Conservation (phyloP, 2,888 invertebrate species). For the Netelia virgata region DNA sequence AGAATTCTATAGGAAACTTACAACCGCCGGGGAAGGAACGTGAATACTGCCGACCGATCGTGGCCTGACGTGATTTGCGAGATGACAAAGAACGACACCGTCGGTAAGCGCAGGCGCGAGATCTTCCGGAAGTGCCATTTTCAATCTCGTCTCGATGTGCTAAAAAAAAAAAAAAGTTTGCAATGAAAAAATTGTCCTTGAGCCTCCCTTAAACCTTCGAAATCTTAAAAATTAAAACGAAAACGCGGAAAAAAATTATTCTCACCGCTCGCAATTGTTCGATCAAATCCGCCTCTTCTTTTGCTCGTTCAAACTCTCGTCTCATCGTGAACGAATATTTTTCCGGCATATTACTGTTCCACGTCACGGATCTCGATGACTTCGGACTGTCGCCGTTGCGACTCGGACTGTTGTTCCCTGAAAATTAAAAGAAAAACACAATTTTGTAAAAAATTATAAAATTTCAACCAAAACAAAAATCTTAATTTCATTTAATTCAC, state of each 20-base stretch:
- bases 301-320: constrained; percentile 95
- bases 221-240: background rate
- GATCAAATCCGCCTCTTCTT: constrained; percentile 94
- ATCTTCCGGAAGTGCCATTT: constrained; percentile 95
- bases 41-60: constrained; percentile 97
- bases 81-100: constrained; percentile 97
- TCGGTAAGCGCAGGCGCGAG: constrained; percentile 94
- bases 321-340: constrained; percentile 96
- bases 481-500: constrained; percentile 74
- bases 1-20: constrained; percentile 84
- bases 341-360: constrained; percentile 91
- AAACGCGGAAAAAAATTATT: constrained; percentile 23
- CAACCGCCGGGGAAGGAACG: constrained; percentile 96
- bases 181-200: background rate
- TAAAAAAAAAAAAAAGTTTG: constrained; percentile 82
- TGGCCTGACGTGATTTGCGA: constrained; percentile 96
- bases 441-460: background rate
- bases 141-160: constrained; percentile 96
- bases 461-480: background rate
- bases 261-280: constrained; percentile 93
- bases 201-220: too few species aligned
- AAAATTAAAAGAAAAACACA: background rate
- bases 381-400: constrained; percentile 81
- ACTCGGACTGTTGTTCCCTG: constrained; percentile 79
- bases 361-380: constrained; percentile 87